These are phyloP conservation scores for Micronycteris hirsuta DNA, from an alignment of 2,113 vertebrate genomes.

Conservation along the genomic window DNA sequence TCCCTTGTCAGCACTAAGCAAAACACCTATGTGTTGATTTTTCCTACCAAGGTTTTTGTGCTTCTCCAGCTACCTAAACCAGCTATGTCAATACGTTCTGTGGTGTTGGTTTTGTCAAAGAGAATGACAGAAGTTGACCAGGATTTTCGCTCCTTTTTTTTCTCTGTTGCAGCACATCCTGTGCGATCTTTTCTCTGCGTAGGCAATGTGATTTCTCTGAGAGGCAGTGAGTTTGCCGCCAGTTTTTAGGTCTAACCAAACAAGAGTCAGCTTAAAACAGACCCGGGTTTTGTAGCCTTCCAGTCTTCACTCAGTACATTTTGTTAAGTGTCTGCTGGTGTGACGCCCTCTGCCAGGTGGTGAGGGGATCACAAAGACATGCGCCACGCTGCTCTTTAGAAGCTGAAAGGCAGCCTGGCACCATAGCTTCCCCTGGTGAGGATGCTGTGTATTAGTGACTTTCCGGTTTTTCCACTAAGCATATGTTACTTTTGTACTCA, in stretches of 20 bases:
- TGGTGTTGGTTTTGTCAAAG: not conserved
- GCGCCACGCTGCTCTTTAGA: not conserved
- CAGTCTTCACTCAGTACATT: not conserved
- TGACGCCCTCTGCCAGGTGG: not conserved
- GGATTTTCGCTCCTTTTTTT: not conserved
- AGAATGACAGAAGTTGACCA: not conserved
- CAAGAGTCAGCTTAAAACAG: not conserved
- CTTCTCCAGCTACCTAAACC: not conserved
- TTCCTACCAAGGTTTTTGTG: not conserved
- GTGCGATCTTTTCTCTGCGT: not conserved
- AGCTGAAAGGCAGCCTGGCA: not conserved
- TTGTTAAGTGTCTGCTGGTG: not conserved
- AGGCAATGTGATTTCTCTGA: not conserved
- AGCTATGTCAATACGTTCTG: not conserved
- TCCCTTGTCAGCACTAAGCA: not conserved
- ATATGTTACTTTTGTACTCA: not conserved
- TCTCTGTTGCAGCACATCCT: not conserved
- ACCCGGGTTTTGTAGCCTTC: not conserved
- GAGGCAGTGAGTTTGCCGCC: not conserved
- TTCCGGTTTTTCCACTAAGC: slow-evolving; percentile 6
- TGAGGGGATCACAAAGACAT: not conserved
- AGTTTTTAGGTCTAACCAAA: not conserved
- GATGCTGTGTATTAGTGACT: not conserved
- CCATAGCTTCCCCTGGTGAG: not conserved
- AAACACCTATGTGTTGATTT: slow-evolving; percentile 24